Percentiles rank a stretch among this genome's conserved stretches.
Conservation (phyloP, 2,797 vertebrate genomes). For the Oryzias sinensis region DNA sequence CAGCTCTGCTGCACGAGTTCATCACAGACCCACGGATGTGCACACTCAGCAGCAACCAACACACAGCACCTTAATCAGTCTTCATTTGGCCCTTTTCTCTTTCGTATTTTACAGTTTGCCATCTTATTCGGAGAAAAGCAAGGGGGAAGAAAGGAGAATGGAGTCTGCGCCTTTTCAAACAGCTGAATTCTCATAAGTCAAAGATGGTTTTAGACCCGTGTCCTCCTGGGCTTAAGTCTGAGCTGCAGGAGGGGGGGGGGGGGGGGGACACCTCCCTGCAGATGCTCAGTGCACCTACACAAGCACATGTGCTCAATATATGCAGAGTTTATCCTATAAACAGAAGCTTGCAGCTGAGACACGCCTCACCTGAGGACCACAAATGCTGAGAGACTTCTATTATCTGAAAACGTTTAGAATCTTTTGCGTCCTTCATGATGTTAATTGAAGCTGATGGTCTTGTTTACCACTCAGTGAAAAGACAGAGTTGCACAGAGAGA, state of each 20-base stretch:
- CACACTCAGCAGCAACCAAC: constrained; percentile 60
- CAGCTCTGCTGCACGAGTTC: constrained; percentile 48
- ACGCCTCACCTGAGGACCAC: neutral
- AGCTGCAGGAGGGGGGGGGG: constrained; percentile 18
- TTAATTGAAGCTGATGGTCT: no score
- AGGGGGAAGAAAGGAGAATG: constrained; percentile 24
- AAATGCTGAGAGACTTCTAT: no score
- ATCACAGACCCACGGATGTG: constrained; percentile 50
- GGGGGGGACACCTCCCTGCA: constrained; percentile 6
- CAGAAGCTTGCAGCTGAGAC: constrained; percentile 11
- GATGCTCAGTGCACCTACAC: constrained; percentile 16
- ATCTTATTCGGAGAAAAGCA: constrained; percentile 9
- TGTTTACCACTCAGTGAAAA: no score
- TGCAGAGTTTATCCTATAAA: constrained; percentile 15
- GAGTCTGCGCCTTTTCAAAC: constrained; percentile 9
- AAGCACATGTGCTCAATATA: constrained; percentile 11
- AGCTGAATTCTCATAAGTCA: constrained; percentile 13
- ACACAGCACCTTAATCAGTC: constrained; percentile 64
- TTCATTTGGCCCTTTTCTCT: constrained; percentile 62
- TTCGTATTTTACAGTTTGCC: constrained; percentile 35
- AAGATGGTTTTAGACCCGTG: constrained; percentile 19
- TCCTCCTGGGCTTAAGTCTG: constrained; percentile 14
- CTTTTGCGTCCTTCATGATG: no score
- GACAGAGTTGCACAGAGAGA: no score
- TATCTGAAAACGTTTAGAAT: no score